Percentiles rank a stretch among this genome's conserved stretches.
These are phyloP conservation scores for Myotis findleyi DNA, from an alignment of 2,797 vertebrate species.

Conservation along the genomic window DNA sequence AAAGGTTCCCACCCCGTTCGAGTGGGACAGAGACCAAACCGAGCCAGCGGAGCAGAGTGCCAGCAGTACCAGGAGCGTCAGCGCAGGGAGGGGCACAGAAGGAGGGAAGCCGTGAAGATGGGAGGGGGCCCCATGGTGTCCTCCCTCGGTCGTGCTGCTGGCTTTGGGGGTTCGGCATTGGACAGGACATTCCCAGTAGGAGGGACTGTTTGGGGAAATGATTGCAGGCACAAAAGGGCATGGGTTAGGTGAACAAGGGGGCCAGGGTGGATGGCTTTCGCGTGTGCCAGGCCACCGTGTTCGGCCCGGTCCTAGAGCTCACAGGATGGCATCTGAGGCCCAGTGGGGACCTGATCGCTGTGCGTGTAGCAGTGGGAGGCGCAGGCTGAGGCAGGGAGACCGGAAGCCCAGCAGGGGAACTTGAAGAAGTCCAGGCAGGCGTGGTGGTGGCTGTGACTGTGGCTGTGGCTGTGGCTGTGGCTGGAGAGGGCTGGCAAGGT, in stretches of 20 bases:
- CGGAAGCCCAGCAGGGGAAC: too few species aligned
- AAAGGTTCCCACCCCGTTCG: too few species aligned
- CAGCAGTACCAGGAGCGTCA: too few species aligned
- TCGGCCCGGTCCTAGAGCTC: too few species aligned
- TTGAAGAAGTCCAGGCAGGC: neutral
- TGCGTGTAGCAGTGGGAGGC: neutral
- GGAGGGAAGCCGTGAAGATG: accelerated
- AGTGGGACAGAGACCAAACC: neutral
- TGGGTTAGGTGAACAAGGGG: accelerated
- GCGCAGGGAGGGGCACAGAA: accelerated
- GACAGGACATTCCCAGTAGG: accelerated
- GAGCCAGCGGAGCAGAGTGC: accelerated
- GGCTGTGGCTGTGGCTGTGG: too few species aligned
- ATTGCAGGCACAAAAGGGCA: accelerated
- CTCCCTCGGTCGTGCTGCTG: accelerated
- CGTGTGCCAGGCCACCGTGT: accelerated
- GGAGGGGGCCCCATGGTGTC: too few species aligned
- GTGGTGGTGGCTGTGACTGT: accelerated
- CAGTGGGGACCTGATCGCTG: accelerated
- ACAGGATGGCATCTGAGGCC: accelerated
- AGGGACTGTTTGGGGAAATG: accelerated
- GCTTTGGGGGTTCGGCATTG: accelerated
- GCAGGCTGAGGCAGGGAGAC: neutral
- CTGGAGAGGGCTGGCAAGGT: too few species aligned
- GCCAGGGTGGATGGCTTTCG: neutral